A percentile compares a stretch with the other conserved stretches of the same genome.
phyloP scores from a whole-genome alignment of 1,140 invertebrate genomes.

The Scaptodrosophila lebanonensis region DNA sequence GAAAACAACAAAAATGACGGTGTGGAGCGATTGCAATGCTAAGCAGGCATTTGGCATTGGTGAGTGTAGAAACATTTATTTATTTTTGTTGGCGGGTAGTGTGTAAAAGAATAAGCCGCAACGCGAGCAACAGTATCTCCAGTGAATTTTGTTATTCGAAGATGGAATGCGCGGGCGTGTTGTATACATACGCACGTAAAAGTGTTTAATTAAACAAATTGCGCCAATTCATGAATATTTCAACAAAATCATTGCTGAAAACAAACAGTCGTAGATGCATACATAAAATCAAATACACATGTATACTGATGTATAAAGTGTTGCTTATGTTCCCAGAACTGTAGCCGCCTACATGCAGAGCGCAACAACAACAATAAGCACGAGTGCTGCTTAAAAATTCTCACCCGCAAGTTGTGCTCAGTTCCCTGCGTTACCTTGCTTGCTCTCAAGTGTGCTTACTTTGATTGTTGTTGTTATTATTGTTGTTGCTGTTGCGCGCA shows the following conservation, averaged over 20 bases:
- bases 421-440: conserved; percentile 10
- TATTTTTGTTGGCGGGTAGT: background rate
- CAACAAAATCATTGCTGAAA: background rate
- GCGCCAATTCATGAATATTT: too few species aligned
- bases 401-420: conserved; percentile 6
- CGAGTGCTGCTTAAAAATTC: background rate
- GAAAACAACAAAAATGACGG: conserved; percentile 46
- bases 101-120: background rate
- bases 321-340: conserved; percentile 30
- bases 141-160: too few species aligned
- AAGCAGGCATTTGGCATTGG: conserved; percentile 75
- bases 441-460: conserved; percentile 16
- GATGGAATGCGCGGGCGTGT: background rate
- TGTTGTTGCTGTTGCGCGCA: too few species aligned
- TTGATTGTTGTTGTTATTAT: conserved; percentile 18
- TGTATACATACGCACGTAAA: too few species aligned
- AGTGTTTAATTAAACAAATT: too few species aligned
- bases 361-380: conserved; percentile 6
- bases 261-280: too few species aligned
- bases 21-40: conserved; percentile 70
- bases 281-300: too few species aligned
- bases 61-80: conserved; percentile 42
- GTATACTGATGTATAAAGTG: conserved; percentile 17
- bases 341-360: conserved; percentile 2
- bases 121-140: conserved; percentile 8